A percentile compares a stretch with the other conserved stretches of the same genome.
Conservation (phyloP, 2,797 vertebrate species). For the Sebastes minor region DNA sequence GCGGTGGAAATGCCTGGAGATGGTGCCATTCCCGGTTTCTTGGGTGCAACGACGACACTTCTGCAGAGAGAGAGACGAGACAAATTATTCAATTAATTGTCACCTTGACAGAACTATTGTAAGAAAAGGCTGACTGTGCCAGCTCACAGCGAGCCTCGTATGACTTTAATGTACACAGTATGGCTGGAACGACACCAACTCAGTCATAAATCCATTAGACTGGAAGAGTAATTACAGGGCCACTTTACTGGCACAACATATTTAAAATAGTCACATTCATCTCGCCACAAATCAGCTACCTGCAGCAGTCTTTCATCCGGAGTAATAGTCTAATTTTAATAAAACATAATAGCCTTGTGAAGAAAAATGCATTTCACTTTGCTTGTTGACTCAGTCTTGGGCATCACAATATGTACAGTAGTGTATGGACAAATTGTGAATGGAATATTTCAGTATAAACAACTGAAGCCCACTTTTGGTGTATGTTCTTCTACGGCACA, state of each 20-base stretch:
- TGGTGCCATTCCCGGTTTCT: constrained; percentile 81
- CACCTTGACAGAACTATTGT: background rate
- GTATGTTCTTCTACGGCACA: background rate
- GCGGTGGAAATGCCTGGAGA: constrained; percentile 63
- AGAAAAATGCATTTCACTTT: background rate
- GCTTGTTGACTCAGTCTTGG: background rate
- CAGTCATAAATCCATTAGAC: constrained; percentile 23
- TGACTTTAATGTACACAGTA: background rate
- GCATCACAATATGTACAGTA: background rate
- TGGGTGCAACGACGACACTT: constrained; percentile 92
- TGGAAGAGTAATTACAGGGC: constrained; percentile 36
- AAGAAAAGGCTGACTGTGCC: constrained; percentile 1
- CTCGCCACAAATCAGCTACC: constrained; percentile 38
- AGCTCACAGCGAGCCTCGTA: background rate
- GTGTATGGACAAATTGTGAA: fast-evolving
- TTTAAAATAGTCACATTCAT: constrained; percentile 53
- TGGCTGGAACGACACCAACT: background rate
- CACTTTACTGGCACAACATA: constrained; percentile 47
- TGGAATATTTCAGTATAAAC: background rate
- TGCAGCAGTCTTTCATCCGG: constrained; percentile 24
- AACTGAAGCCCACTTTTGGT: background rate
- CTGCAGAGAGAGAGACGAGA: constrained; percentile 71
- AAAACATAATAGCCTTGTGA: background rate
- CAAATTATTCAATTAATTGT: constrained; percentile 7
- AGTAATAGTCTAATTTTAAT: constrained; percentile 1